Evolutionary conservation across 1,140 invertebrate species (phyloP), one percentile per base, ranked within the genome.

Genomic region (Pogonomyrmex barbatus): DNA sequence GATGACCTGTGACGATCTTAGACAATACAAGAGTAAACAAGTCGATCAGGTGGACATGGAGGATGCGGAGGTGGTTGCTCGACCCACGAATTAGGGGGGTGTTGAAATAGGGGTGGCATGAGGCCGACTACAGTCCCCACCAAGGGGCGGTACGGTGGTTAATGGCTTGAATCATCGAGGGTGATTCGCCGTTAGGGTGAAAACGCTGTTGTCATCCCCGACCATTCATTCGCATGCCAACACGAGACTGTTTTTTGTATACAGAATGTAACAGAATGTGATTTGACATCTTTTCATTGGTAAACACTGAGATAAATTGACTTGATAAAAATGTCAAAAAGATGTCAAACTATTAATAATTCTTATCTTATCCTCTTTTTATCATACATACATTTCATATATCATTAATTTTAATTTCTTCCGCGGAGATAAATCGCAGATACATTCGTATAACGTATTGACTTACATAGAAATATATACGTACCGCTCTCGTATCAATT

Each of bases 1-100:
- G 17, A 76, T 54, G 60, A 84, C 3, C 60, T 24, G 68, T 50
- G 56, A 52, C 30, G 62, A 70, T 87, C 87, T 90, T 86, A 87
- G 93, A 95, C 93, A 94, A 95, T 95, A 95, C 92, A 94, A 94
- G 90, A 92, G 94, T 95, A 95, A 95, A 95, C 94, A 95, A 95
- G 91, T 65, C 81, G 92, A 95, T 85, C 92, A 95, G 94, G 94
- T 87, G 45, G 82, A 42, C 90, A 95, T 93, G 89, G 86, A 17
- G 2, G 30, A 17, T 5, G 60, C 83, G 86, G 94, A 94, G 93
- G 92, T 83, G 68, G 79, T 93, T 52, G 87, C 36, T 58, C 42
- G 76, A 65, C 65, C 36, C 70, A 76, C 47, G 85, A 92, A 93
- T 92, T 92, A 89, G 92, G 90, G 90, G 87, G 90, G 87, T 91